Base-by-base conservation (phyloP, 1,140 invertebrate species). In the Steinernema khuongi region DNA sequence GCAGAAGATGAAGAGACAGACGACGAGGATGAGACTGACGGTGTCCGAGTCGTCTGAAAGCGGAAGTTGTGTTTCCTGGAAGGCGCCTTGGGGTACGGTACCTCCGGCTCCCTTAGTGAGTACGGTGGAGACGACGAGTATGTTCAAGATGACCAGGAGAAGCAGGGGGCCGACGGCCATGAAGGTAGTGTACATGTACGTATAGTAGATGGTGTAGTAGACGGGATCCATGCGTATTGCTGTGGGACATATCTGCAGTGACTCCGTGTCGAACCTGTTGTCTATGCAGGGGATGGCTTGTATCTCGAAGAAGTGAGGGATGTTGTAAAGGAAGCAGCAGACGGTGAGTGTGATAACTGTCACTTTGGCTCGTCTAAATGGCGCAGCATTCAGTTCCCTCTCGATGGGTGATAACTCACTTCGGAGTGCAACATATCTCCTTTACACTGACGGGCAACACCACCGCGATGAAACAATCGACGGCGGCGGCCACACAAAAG, bases 1-100 rank as follows among this genome's bases (percentile, higher is more conserved):
- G 73, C 83, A 84, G 71, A 83, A 85, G 70, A 84, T 84, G 72
- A 84, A 84, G 44, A 84, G 73, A 50, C 77, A 84, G 11, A 84
- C 83, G 26, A 84, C 83, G 11, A 84, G 73, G 26, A 84, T 85
- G 11, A 84, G 74, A 26, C 77, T 79, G 1, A 84, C 68, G 18
- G 81, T 85, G 72, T 85, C 83, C 2, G 82, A 82, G 41, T 83
- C 81, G 32, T 75, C 78, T 69, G 50, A 22, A 69, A 68, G 32
- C 17, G 28, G 28, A 44, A 30, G 0, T 1, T 7, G 44, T 67
- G 31, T 33, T 68, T 19, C 0, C 7, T 26, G 50, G 72, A 72
- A 71, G 22, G 74, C 66, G 26, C 1, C 22, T 67, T 31, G 31
- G 31, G 33, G 11, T 17, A 7, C 7, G 14, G 4, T 60, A 60